Base-by-base conservation (phyloP, 2,888 invertebrate species). In the Merodon equestris region DNA sequence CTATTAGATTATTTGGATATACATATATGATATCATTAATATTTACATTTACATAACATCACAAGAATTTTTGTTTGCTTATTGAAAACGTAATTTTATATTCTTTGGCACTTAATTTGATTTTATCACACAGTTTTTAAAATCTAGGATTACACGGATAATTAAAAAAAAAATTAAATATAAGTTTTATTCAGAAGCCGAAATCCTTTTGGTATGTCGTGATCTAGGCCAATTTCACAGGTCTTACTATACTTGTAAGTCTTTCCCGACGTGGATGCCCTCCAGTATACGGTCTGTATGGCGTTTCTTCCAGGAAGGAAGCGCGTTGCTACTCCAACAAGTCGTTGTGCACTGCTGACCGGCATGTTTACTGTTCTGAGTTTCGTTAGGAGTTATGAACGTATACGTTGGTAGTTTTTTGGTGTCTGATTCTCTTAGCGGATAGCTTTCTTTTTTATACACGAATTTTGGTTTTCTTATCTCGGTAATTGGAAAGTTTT, bases 251-350 rank as follows among this genome's bases (percentile, higher is more conserved):
- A 74, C 12, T 74, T 74, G 17, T 67, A 74, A 9, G 67, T 50
- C 42, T 38, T 74, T 13, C 73, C 73, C 0, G 60, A 9, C 12
- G 48, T 15, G 9, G 73, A 38, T 10, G 53, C 15, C 18, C 73
- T 67, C 73, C 73, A 74, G 36, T 67, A 74, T 5, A 74, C 34
- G 0, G 73, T 74, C 50, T 74, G 73, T 14, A 74, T 9, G 1
- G 60, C 67, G 58, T 74, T 74, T 27, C 73, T 48, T 54, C 60
- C 60, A 7, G 73, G 67, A 19, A 74, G 47, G 12, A 67, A 74
- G 4, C 73, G 73, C 18, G 54, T 67, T n/a, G 60, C 66, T 17
- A 61, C 60, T 15, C 67, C 73, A 44, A 67, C 9, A 5, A 74
- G 56, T 15, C 50, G 38, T 42, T 73, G 53, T 27, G 27, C 27